These are phyloP conservation scores for Chrysolina oricalcia DNA, from an alignment of 2,888 invertebrate species.

Conservation along the genomic window DNA sequence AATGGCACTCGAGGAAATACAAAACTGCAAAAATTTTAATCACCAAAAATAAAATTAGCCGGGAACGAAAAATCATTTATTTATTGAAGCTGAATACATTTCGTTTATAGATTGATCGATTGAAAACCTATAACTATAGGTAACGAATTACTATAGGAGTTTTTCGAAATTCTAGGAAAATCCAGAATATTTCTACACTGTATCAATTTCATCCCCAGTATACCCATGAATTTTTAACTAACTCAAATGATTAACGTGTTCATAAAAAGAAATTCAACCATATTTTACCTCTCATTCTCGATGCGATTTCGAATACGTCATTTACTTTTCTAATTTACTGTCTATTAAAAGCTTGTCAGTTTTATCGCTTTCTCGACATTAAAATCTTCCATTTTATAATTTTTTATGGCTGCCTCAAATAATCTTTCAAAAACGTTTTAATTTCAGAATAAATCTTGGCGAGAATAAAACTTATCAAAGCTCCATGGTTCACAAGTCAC, in stretches of 20 bases:
- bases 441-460: constrained; percentile 52
- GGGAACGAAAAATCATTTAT: no score
- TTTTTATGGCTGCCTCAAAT: constrained; percentile 34
- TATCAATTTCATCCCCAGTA: background rate
- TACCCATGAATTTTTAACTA: background rate
- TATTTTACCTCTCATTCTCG: background rate
- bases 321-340: constrained; percentile 42
- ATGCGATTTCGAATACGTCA: constrained; percentile 1
- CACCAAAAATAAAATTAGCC: no score
- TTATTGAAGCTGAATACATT: no score
- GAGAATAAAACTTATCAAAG: constrained; percentile 41
- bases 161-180: no score
- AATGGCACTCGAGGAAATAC: no score
- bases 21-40: no score
- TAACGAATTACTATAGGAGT: no score
- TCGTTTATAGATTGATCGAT: no score
- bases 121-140: no score
- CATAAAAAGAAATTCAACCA: constrained; percentile 10
- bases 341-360: constrained; percentile 48
- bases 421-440: constrained; percentile 23
- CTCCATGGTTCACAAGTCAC: constrained; percentile 66
- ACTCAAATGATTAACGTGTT: background rate
- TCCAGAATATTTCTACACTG: no score
- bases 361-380: constrained; percentile 40
- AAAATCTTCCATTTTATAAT: constrained; percentile 40